Conservation (phyloP, 1,140 invertebrate species). For the Agrilus planipennis region DNA sequence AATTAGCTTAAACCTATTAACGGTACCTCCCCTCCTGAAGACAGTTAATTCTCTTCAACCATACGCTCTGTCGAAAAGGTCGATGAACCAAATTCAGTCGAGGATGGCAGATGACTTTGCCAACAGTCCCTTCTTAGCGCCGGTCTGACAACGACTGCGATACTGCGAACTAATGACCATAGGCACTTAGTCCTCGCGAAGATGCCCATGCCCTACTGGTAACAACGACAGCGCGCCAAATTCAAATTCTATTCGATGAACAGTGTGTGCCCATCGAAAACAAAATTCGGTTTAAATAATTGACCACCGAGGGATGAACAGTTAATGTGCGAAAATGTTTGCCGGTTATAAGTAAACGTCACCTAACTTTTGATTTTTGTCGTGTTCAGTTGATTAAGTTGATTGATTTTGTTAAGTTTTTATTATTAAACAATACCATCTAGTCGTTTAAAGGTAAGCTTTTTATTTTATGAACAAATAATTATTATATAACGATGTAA, state of each 20-base stretch:
- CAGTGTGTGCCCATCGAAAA: too few relatives aligned
- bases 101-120: conserved; percentile 24
- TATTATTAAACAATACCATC: conserved; percentile 2
- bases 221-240: conserved; percentile 1
- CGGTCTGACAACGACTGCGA: conserved; percentile 22
- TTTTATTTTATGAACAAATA: too few relatives aligned
- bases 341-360: too few relatives aligned
- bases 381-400: too few relatives aligned
- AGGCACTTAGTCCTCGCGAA: conserved; percentile 18
- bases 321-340: too few relatives aligned
- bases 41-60: conserved; percentile 20
- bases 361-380: too few relatives aligned
- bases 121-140: conserved; percentile 24
- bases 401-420: neutral
- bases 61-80: conserved; percentile 20
- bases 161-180: conserved; percentile 13
- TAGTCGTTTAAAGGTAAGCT: conserved; percentile 1
- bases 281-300: too few relatives aligned
- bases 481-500: too few relatives aligned
- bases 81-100: conserved; percentile 20
- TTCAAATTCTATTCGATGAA: too few relatives aligned
- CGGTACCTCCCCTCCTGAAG: conserved; percentile 27
- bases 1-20: too few relatives aligned
- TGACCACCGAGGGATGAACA: too few relatives aligned
- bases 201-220: neutral